Percentiles rank a stretch among this genome's conserved stretches.
These are phyloP conservation scores for Crepidodera aurea DNA, from an alignment of 2,888 invertebrate species.

Conservation along the genomic window DNA sequence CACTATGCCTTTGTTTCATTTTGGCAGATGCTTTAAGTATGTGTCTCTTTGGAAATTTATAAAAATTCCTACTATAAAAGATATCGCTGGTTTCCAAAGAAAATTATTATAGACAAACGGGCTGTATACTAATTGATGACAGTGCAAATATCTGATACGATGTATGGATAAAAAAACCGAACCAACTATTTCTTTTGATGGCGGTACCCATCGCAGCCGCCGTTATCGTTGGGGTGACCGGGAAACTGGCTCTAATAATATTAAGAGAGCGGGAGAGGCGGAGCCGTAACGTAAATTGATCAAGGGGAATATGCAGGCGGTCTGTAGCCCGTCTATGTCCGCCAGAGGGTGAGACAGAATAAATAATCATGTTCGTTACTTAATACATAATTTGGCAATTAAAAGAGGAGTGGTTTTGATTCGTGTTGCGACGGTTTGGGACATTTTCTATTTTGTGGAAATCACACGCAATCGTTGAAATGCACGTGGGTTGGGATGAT, in stretches of 20 bases:
- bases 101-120: too few relatives aligned
- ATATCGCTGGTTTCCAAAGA: too few relatives aligned
- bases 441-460: not conserved
- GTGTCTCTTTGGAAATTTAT: too few relatives aligned
- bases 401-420: slow-evolving; percentile 1
- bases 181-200: too few relatives aligned
- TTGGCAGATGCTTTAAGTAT: too few relatives aligned
- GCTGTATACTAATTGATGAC: too few relatives aligned
- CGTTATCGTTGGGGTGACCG: slow-evolving; percentile 11
- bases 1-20: too few relatives aligned
- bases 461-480: too few relatives aligned
- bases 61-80: too few relatives aligned
- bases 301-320: slow-evolving; percentile 18
- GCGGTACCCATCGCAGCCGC: not conserved
- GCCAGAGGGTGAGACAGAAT: not conserved
- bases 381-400: slow-evolving; percentile 9
- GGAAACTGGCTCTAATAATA: slow-evolving; percentile 10
- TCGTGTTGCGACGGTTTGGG: not conserved
- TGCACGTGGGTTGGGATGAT: too few relatives aligned
- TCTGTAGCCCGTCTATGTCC: not conserved
- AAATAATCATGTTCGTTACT: slow-evolving; percentile 8
- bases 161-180: too few relatives aligned
- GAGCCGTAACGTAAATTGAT: slow-evolving; percentile 11
- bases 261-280: slow-evolving; percentile 21
- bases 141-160: too few relatives aligned